These are phyloP conservation scores for Chionodraco myersi DNA, from an alignment of 2,113 vertebrate species.

Conservation along the genomic window DNA sequence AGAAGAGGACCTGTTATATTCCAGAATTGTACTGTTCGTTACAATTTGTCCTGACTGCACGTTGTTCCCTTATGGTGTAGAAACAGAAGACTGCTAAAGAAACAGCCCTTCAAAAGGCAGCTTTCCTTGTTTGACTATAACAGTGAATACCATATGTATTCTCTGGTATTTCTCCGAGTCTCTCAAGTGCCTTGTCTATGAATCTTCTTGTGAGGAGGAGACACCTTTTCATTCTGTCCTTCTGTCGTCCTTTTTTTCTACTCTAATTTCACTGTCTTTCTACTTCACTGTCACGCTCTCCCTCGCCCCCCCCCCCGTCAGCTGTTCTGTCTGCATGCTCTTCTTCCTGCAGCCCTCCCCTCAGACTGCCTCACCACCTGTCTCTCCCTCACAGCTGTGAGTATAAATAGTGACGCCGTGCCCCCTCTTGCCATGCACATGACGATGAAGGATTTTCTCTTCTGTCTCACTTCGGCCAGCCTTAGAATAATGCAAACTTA, in stretches of 20 bases:
- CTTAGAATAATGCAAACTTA: background rate
- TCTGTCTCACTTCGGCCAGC: background rate
- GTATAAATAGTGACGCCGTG: slow-evolving; percentile 61
- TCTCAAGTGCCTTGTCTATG: slow-evolving; percentile 50
- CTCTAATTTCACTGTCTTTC: background rate
- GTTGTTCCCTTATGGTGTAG: background rate
- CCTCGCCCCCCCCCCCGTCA: background rate
- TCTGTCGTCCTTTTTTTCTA: background rate
- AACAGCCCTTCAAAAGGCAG: background rate
- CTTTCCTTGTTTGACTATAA: background rate
- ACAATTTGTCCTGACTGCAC: too few species aligned
- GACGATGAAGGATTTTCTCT: slow-evolving; percentile 11
- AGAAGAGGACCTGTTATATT: background rate
- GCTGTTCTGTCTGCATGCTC: slow-evolving; percentile 23
- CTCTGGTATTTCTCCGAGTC: slow-evolving; percentile 43
- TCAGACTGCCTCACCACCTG: slow-evolving; percentile 28
- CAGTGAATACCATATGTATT: slow-evolving; percentile 19
- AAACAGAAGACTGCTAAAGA: background rate
- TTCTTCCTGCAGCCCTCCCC: background rate
- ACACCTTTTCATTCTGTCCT: slow-evolving; percentile 42
- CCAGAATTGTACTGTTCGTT: background rate
- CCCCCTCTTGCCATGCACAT: background rate
- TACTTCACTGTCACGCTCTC: background rate
- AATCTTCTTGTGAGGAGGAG: slow-evolving; percentile 50
- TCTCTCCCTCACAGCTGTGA: slow-evolving; percentile 6